These are phyloP conservation scores for Clitarchus hookeri DNA, from an alignment of 2,888 invertebrate genomes.

Conservation along the genomic window DNA sequence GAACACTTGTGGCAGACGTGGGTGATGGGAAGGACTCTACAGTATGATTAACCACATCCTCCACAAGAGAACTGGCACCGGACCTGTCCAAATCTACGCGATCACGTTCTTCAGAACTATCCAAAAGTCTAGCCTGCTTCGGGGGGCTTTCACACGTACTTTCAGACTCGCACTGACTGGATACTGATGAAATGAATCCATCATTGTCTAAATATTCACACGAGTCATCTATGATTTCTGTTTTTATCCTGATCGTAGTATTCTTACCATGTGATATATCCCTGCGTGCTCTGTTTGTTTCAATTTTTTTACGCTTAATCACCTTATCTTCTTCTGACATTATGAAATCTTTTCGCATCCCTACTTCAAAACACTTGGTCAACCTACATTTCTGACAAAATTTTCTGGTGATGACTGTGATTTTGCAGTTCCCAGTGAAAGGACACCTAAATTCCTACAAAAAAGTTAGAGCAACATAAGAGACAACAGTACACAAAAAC, in stretches of 20 bases:
- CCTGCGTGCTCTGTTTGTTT: constrained; percentile 80
- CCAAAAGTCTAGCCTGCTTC: constrained; percentile 4
- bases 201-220: constrained; percentile 44
- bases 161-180: constrained; percentile 28
- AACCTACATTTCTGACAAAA: constrained; percentile 97
- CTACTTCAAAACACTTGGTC: constrained; percentile 89
- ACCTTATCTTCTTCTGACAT: constrained; percentile 95
- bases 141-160: background rate
- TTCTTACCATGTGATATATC: constrained; percentile 50
- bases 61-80: constrained; percentile 6
- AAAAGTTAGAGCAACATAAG: constrained; percentile 21
- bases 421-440: constrained; percentile 87
- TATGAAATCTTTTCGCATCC: constrained; percentile 97
- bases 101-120: background rate
- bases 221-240: constrained; percentile 47
- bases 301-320: constrained; percentile 83
- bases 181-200: constrained; percentile 22
- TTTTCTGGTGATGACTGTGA: constrained; percentile 87
- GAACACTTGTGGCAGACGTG: constrained; percentile 51
- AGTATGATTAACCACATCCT: background rate
- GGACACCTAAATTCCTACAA: constrained; percentile 86
- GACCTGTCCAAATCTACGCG: constrained; percentile 27
- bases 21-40: constrained; percentile 36
- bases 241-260: constrained; percentile 38
- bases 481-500: background rate